Conservation (phyloP, 2,797 vertebrate genomes). For the Limnodromus scolopaceus region DNA sequence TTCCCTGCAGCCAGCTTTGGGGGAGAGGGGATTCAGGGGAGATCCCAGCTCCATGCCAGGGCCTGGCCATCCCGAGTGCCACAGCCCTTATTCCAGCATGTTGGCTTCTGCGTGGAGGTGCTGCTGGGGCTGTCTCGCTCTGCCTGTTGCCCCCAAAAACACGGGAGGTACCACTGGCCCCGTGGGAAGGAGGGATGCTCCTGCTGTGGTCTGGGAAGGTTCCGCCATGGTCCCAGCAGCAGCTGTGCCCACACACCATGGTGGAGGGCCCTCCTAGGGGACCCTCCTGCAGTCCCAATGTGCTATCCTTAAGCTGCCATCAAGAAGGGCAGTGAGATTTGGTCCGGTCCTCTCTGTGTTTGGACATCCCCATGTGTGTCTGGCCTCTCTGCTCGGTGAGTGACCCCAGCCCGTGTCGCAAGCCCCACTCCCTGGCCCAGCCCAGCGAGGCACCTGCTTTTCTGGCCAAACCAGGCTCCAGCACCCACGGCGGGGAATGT, state of each 20-base stretch:
- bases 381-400: neutral
- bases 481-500: neutral
- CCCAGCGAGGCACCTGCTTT: neutral
- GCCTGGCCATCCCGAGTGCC: no score
- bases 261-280: no score
- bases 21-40: no score
- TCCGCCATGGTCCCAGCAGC: neutral
- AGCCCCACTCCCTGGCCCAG: fast-evolving
- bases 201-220: no score
- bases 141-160: neutral
- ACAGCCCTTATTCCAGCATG: fast-evolving
- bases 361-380: fast-evolving
- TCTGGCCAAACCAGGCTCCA: neutral
- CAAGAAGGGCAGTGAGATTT: neutral
- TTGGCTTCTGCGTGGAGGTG: neutral
- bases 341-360: neutral
- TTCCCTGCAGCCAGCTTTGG: neutral
- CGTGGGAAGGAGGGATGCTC: neutral
- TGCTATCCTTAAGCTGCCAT: fast-evolving
- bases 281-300: neutral
- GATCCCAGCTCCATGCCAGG: neutral
- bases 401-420: neutral
- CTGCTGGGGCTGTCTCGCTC: neutral
- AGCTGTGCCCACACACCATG: fast-evolving
- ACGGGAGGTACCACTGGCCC: neutral